phyloP scores from a whole-genome alignment of 1,140 invertebrate species.

The Bombyx mandarina region DNA sequence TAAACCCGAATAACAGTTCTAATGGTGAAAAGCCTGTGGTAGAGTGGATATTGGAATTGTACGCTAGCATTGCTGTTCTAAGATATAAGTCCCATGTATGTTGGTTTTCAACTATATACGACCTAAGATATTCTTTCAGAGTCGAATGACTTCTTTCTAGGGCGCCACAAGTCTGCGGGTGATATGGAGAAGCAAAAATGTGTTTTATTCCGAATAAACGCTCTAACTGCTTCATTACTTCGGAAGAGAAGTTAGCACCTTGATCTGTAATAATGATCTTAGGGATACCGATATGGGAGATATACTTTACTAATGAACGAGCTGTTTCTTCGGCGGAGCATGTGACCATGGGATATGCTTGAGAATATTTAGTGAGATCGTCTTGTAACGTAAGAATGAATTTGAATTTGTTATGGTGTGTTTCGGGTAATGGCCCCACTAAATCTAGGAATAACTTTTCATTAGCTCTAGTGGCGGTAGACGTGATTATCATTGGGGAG shows the following conservation, averaged over 20 bases:
- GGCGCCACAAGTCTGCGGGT: no score
- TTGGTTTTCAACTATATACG: conserved; percentile 12
- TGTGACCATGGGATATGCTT: not conserved
- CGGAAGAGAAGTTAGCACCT: no score
- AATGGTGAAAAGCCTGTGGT: conserved; percentile 20
- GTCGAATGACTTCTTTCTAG: no score
- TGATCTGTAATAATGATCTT: no score
- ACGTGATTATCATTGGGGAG: not conserved
- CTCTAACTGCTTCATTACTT: no score
- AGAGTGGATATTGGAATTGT: conserved; percentile 24
- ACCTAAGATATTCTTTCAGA: no score
- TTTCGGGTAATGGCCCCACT: not conserved
- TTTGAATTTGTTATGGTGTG: not conserved
- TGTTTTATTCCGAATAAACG: no score
- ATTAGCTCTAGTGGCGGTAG: not conserved
- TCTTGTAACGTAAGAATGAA: not conserved
- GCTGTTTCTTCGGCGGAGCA: no score
- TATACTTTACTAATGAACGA: no score
- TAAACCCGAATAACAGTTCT: conserved; percentile 33
- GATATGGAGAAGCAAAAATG: no score
- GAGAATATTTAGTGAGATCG: not conserved
- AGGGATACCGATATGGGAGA: no score
- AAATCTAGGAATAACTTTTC: not conserved
- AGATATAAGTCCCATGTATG: conserved; percentile 27
- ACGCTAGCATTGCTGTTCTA: conserved; percentile 21